Percentiles rank a stretch among this genome's conserved stretches.
These are phyloP conservation scores for Resseliella maxima DNA, from an alignment of 2,888 invertebrate species.

Conservation along the genomic window DNA sequence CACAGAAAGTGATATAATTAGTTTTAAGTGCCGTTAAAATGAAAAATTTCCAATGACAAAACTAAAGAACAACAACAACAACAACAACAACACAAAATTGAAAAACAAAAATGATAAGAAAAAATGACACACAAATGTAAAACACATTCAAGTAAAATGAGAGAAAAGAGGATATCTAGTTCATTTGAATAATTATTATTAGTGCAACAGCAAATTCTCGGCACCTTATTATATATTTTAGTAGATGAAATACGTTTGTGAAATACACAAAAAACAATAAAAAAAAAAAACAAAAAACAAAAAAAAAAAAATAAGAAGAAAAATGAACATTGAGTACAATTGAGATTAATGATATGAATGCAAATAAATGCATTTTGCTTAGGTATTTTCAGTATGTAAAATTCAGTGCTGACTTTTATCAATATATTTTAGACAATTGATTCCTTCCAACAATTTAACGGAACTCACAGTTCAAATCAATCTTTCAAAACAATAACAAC, in stretches of 20 bases:
- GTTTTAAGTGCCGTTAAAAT: slow-evolving; percentile 39
- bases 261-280: too few relatives aligned
- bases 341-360: too few relatives aligned
- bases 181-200: not conserved
- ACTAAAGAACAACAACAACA: not conserved
- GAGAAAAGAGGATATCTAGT: not conserved
- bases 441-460: not conserved
- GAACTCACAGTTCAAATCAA: not conserved
- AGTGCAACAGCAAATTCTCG: not conserved
- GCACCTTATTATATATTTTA: not conserved
- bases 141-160: too few relatives aligned
- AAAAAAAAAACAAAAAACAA: too few relatives aligned
- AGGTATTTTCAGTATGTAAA: too few relatives aligned
- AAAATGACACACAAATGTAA: too few relatives aligned
- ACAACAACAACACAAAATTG: not conserved
- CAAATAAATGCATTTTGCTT: too few relatives aligned
- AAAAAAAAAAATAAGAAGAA: too few relatives aligned
- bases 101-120: not conserved
- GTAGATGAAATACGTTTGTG: not conserved
- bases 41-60: not conserved
- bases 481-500: not conserved
- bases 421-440: not conserved
- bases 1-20: slow-evolving; percentile 50
- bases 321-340: too few relatives aligned
- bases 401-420: not conserved